A percentile compares a stretch with the other conserved stretches of the same genome.
These are phyloP conservation scores for Neosilurus hyrtlii DNA, from an alignment of 2,797 vertebrate genomes.

Conservation along the genomic window DNA sequence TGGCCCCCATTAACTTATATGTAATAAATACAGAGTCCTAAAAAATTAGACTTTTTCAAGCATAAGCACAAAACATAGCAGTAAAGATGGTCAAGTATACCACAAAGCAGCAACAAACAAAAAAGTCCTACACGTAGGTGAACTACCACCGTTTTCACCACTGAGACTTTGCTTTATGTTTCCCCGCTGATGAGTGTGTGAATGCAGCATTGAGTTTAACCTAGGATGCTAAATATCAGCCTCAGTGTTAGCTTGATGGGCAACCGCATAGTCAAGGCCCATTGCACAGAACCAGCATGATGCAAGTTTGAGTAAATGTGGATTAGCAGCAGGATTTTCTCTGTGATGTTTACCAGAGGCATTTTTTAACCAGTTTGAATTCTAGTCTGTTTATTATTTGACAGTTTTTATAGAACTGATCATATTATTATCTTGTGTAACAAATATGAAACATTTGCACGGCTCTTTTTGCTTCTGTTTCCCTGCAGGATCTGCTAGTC, in stretches of 20 bases:
- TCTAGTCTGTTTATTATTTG: conserved; percentile 14
- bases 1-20: conserved; percentile 43
- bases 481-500: conserved; percentile 90
- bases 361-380: conserved; percentile 17
- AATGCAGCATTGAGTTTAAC: conserved; percentile 22
- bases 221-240: conserved; percentile 20
- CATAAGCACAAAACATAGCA: conserved; percentile 25
- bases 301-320: conserved; percentile 54
- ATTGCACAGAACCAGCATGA: conserved; percentile 45
- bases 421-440: conserved; percentile 5
- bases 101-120: conserved; percentile 2
- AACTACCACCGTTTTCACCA: not conserved
- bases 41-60: conserved; percentile 50
- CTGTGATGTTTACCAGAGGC: conserved; percentile 27
- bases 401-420: not conserved
- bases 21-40: conserved; percentile 49
- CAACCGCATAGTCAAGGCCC: conserved; percentile 35
- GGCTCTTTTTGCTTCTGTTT: not conserved
- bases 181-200: conserved; percentile 30
- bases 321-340: conserved; percentile 28
- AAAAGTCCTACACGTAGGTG: not conserved
- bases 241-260: conserved; percentile 20
- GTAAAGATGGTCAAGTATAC: conserved; percentile 49
- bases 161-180: conserved; percentile 14
- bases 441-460: conserved; percentile 15